phyloP scores from a whole-genome alignment of 2,113 vertebrate genomes.

The Oceanites oceanicus region DNA sequence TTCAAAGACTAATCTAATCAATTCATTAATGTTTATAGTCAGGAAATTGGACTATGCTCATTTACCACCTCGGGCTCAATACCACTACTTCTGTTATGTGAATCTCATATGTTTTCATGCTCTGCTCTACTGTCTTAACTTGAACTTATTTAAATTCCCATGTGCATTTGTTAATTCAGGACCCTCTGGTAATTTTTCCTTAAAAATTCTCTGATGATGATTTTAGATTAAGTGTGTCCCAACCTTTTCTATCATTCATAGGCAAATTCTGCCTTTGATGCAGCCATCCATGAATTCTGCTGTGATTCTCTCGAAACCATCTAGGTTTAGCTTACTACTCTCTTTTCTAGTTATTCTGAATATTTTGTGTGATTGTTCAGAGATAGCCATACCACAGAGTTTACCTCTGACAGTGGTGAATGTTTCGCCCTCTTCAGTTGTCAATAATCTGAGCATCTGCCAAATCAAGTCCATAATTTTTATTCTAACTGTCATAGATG shows the following conservation, averaged over 20 bases:
- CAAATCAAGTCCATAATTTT: not conserved
- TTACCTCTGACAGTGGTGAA: not conserved
- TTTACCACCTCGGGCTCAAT: not conserved
- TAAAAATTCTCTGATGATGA: not conserved
- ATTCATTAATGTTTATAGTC: not conserved
- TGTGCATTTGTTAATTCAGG: not conserved
- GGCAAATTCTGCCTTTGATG: not conserved
- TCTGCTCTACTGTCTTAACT: not conserved
- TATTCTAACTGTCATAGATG: not conserved
- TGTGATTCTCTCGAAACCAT: not conserved
- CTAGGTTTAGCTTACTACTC: not conserved
- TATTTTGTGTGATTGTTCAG: not conserved
- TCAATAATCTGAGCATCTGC: not conserved
- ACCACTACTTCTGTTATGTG: not conserved
- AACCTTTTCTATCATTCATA: not conserved
- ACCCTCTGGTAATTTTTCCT: not conserved
- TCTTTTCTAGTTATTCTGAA: not conserved
- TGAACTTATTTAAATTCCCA: not conserved
- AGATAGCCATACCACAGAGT: not conserved
- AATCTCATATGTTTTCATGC: not conserved
- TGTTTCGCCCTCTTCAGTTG: not conserved
- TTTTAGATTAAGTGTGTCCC: not conserved
- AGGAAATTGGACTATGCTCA: not conserved
- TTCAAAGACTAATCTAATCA: not conserved
- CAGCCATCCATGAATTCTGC: not conserved